These are phyloP conservation scores for Glaucomys volans DNA, from an alignment of 2,113 vertebrate species.

Conservation along the genomic window DNA sequence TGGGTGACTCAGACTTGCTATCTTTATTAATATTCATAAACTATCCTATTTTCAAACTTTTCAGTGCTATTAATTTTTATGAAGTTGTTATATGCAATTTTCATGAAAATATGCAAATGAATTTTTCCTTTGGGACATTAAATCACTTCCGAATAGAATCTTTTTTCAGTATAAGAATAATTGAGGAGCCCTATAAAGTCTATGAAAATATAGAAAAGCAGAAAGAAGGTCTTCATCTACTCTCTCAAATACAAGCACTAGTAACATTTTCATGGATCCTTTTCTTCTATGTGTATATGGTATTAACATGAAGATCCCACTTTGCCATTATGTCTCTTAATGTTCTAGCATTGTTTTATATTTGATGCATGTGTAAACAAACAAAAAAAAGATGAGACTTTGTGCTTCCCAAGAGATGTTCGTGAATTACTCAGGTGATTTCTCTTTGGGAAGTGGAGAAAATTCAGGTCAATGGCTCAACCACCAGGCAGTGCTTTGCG, in stretches of 20 bases:
- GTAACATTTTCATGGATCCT: background rate
- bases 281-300: background rate
- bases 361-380: background rate
- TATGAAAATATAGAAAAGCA: constrained; percentile 10
- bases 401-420: background rate
- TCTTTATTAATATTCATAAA: constrained; percentile 22
- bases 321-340: background rate
- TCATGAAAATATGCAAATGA: background rate
- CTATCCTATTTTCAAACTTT: constrained; percentile 30
- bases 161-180: constrained; percentile 38
- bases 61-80: constrained; percentile 16
- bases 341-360: constrained; percentile 3
- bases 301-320: background rate
- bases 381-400: background rate
- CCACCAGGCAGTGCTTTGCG: background rate
- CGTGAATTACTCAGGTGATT: background rate
- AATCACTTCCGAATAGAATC: constrained; percentile 14
- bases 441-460: background rate
- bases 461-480: background rate
- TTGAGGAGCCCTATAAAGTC: background rate
- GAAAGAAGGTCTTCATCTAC: background rate
- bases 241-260: background rate
- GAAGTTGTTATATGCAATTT: background rate
- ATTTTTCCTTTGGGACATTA: background rate
- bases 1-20: background rate